Conservation (phyloP, 1,140 invertebrate species). For the Charaxes varanes region DNA sequence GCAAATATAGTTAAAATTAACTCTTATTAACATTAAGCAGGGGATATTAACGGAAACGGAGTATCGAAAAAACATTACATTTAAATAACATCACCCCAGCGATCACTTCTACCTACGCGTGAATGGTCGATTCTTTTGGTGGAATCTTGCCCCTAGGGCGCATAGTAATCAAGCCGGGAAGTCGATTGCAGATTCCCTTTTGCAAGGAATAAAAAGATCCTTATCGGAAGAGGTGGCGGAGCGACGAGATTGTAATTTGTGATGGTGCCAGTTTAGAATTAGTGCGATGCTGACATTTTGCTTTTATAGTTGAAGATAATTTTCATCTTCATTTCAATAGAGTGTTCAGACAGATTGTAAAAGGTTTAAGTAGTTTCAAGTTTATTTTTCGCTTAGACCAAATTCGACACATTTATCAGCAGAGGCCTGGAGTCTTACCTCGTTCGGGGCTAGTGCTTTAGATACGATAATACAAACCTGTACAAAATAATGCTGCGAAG, state of each 20-base stretch:
- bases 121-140: conserved; percentile 60
- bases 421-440: too few species aligned
- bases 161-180: conserved; percentile 63
- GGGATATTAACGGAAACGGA: conserved; percentile 38
- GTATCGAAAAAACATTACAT: conserved; percentile 72
- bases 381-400: too few species aligned
- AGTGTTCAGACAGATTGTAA: too few species aligned
- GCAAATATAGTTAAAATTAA: conserved; percentile 4
- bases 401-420: too few species aligned
- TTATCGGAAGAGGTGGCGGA: conserved; percentile 55
- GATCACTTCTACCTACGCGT: conserved; percentile 63
- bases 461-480: too few species aligned
- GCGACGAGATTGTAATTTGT: conserved; percentile 63
- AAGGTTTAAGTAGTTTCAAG: too few species aligned
- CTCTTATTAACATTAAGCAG: conserved; percentile 27
- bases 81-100: conserved; percentile 71
- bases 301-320: conserved; percentile 35
- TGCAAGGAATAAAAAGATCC: conserved; percentile 61
- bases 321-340: too few species aligned
- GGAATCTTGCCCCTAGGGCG: conserved; percentile 68
- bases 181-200: conserved; percentile 58
- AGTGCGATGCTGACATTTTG: conserved; percentile 41
- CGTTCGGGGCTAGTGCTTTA: too few species aligned
- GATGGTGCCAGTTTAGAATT: conserved; percentile 57
- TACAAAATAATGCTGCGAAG: too few species aligned